Percentiles rank a stretch among this genome's conserved stretches.
These are phyloP conservation scores for Piezodorus guildinii DNA, from an alignment of 1,140 invertebrate species.

Conservation along the genomic window DNA sequence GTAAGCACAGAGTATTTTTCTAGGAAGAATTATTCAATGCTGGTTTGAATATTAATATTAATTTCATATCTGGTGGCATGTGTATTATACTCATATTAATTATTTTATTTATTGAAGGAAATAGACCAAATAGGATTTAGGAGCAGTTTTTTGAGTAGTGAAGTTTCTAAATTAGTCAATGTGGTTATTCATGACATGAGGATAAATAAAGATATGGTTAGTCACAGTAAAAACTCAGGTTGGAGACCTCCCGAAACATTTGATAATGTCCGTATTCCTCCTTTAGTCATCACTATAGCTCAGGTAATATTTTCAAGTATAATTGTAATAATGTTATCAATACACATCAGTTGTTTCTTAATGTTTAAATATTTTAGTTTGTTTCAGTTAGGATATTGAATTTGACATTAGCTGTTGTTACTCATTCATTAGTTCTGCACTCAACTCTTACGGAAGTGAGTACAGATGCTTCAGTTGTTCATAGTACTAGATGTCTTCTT, in stretches of 20 bases:
- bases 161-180: slow-evolving; percentile 75
- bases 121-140: slow-evolving; percentile 75
- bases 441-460: slow-evolving; percentile 60
- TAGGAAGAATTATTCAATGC: too few relatives aligned
- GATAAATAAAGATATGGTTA: slow-evolving; percentile 63
- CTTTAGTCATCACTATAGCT: slow-evolving; percentile 65
- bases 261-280: slow-evolving; percentile 49
- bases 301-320: slow-evolving; percentile 43
- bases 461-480: slow-evolving; percentile 61
- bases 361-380: slow-evolving; percentile 18
- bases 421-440: slow-evolving; percentile 39
- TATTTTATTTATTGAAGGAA: slow-evolving; percentile 54
- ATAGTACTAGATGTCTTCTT: slow-evolving; percentile 56
- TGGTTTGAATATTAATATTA: too few relatives aligned
- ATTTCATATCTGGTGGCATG: too few relatives aligned
- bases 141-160: slow-evolving; percentile 81
- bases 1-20: too few relatives aligned
- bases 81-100: too few relatives aligned
- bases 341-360: slow-evolving; percentile 6
- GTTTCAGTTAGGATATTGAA: slow-evolving; percentile 21
- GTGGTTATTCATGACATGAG: slow-evolving; percentile 71
- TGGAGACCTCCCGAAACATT: slow-evolving; percentile 28
- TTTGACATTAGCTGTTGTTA: slow-evolving; percentile 18
- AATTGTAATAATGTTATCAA: not conserved
- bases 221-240: slow-evolving; percentile 22